Conservation (phyloP, 2,888 invertebrate species). For the Zele albiditarsus region DNA sequence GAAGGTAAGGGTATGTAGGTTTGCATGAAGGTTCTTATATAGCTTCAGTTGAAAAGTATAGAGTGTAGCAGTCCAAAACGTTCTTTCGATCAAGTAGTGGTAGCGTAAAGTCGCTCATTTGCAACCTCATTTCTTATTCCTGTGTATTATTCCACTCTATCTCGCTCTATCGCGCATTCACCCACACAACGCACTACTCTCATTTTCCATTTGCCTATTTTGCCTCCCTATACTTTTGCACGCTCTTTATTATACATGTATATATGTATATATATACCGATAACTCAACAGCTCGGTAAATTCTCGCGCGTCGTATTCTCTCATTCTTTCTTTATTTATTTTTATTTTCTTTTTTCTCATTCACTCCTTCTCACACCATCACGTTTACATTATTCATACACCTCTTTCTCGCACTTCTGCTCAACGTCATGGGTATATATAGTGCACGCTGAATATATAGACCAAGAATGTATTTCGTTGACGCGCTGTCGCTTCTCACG, state of each 20-base stretch:
- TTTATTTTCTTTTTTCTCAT: conserved; percentile 31
- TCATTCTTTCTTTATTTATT: conserved; percentile 20
- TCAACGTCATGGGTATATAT: conserved; percentile 52
- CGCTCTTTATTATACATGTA: not conserved
- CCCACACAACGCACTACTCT: conserved; percentile 20
- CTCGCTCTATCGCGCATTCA: conserved; percentile 28
- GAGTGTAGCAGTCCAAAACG: not conserved
- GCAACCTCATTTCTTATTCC: conserved; percentile 55
- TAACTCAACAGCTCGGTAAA: conserved; percentile 27
- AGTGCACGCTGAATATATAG: conserved; percentile 52
- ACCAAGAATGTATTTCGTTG: conserved; percentile 6
- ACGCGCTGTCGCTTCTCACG: conserved; percentile 30
- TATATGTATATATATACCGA: conserved; percentile 15
- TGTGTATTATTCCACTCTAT: conserved; percentile 46
- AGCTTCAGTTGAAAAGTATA: not conserved
- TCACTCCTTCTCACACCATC: conserved; percentile 29
- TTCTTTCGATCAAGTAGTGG: conserved; percentile 14
- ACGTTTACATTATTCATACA: conserved; percentile 59
- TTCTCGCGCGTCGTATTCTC: conserved; percentile 21
- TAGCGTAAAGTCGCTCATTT: conserved; percentile 50
- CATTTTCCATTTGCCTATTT: conserved; percentile 37
- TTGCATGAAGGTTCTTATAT: not conserved
- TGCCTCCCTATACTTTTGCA: conserved; percentile 20
- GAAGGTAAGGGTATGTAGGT: not conserved
- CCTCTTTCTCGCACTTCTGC: conserved; percentile 54